Percentiles rank a stretch among this genome's conserved stretches.
Conservation (phyloP, 2,797 vertebrate genomes). For the Microhierax caerulescens region DNA sequence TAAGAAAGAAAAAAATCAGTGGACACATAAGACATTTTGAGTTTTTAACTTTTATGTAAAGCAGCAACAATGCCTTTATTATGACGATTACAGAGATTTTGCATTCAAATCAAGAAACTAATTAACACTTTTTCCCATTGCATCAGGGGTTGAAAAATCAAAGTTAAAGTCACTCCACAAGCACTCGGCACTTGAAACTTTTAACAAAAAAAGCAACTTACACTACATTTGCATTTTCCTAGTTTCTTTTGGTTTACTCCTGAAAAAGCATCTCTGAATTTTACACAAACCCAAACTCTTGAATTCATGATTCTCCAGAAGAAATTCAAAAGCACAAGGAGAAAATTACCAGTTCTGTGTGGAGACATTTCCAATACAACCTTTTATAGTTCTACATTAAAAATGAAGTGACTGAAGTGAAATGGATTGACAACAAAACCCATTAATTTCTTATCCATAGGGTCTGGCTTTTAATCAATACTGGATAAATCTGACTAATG, state of each 20-base stretch:
- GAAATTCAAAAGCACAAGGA: background rate
- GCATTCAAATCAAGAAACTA: constrained; percentile 57
- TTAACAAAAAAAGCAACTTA: background rate
- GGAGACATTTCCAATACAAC: background rate
- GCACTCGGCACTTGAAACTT: background rate
- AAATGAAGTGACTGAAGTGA: background rate
- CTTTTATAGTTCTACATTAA: background rate
- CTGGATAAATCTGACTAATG: background rate
- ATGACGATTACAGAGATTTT: constrained; percentile 56
- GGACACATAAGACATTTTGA: constrained; percentile 70
- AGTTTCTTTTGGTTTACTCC: background rate
- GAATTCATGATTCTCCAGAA: background rate
- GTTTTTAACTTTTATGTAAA: constrained; percentile 73
- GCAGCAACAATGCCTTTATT: constrained; percentile 70
- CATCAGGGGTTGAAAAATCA: constrained; percentile 67
- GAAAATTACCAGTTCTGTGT: background rate
- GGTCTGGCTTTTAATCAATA: background rate
- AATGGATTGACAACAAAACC: background rate
- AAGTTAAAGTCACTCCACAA: constrained; percentile 29
- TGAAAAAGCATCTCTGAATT: background rate
- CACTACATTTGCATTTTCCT: background rate
- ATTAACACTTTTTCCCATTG: constrained; percentile 59
- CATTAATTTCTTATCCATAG: background rate
- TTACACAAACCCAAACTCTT: background rate
- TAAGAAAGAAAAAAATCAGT: constrained; percentile 79